Evolutionary conservation across 1,140 invertebrate genomes (phyloP), one percentile per base, ranked within the genome.

Genomic region (Camponotus vicinus): DNA sequence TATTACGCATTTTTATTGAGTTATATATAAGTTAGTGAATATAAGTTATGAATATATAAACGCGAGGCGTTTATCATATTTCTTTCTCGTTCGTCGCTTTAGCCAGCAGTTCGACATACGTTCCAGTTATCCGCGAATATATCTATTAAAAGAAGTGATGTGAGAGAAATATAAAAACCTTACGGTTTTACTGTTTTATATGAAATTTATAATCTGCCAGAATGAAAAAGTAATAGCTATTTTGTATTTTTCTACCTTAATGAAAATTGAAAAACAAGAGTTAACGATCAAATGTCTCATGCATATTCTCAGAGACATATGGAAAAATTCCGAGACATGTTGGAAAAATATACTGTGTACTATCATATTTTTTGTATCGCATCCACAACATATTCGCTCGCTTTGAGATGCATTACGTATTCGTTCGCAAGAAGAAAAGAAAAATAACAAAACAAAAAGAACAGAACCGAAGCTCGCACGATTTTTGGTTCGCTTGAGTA

Each of bases 401-500:
- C 15, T 21, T 21, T 34, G 15, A n/a, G 15, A 73, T 61, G 42
- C 7, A 37, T 37, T 6, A 6, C 2, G 40, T 40, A 18, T 70
- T 6, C 21, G 21, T 70, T 80, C 4, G 49, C 45, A 55, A 18
- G 21, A 55, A 18, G 21, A 63, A n/a, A 32, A 49, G 40, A 59
- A 80, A 83, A 73, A 49, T 18, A 73, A 27, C 27, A 27, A 27
- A 27, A 27, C 27, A 0, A 27, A 27, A 32, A 40, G 1, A 61
- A 21, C 6, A 27, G 11, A 83, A 73, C 1, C n/a, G 79, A 73
- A 59, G 27, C n/a, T 71, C 34, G 55, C 13, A 55, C 4, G 15
- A 52, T 52, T 52, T 27, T 73, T 73, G 27, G 13, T 73, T 73
- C 67, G 52, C 71, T 82, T 71, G 55, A 40, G 11, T 82, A 73